These are phyloP conservation scores for Zeuzera pyrina DNA, from an alignment of 2,888 invertebrate genomes.

Conservation along the genomic window DNA sequence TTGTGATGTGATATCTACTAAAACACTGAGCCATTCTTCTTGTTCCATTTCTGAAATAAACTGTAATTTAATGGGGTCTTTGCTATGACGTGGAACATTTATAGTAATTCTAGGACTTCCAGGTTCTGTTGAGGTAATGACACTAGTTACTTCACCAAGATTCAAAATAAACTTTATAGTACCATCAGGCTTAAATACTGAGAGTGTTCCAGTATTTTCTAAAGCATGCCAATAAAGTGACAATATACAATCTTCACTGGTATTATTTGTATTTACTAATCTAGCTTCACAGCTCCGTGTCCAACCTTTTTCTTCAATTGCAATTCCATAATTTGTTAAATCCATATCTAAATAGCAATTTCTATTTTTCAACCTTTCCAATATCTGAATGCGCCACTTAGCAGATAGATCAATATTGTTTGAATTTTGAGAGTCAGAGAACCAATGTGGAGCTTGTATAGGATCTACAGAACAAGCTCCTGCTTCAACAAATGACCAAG, in stretches of 20 bases:
- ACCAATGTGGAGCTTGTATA: conserved; percentile 85
- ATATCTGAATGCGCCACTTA: conserved; percentile 83
- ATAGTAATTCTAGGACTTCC: conserved; percentile 83
- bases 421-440: conserved; percentile 74
- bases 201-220: conserved; percentile 81
- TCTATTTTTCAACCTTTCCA: conserved; percentile 77
- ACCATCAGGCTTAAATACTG: conserved; percentile 84
- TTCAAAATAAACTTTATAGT: conserved; percentile 82
- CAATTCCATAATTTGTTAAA: conserved; percentile 78
- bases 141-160: conserved; percentile 83
- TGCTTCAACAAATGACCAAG: conserved; percentile 86
- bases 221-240: conserved; percentile 88
- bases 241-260: conserved; percentile 82
- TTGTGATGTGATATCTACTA: conserved; percentile 84
- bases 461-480: conserved; percentile 85
- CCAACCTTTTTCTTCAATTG: conserved; percentile 90
- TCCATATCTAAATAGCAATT: conserved; percentile 60
- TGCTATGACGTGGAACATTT: conserved; percentile 77
- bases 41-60: conserved; percentile 88
- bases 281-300: conserved; percentile 87
- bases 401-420: conserved; percentile 77
- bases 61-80: conserved; percentile 78
- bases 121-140: conserved; percentile 85
- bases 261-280: conserved; percentile 68
- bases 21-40: conserved; percentile 91